These are phyloP conservation scores for Mycalesis mineus DNA, from an alignment of 2,888 invertebrate genomes.

Conservation along the genomic window DNA sequence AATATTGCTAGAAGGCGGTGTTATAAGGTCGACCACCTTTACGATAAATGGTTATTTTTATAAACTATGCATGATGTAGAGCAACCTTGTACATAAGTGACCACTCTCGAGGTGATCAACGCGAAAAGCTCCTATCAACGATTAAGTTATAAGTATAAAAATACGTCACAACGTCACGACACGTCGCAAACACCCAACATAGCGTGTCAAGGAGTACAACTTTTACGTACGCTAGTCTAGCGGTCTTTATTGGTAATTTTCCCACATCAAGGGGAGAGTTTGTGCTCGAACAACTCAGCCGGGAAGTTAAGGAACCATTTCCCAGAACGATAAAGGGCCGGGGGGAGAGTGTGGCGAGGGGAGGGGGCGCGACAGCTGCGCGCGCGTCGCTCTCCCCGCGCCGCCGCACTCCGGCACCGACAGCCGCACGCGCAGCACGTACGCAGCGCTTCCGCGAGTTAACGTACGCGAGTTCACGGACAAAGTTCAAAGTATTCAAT, in stretches of 20 bases:
- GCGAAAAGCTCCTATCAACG: slow-evolving; percentile 45
- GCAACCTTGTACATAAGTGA: slow-evolving; percentile 28
- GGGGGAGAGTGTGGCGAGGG: slow-evolving; percentile 41
- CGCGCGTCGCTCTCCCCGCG: slow-evolving; percentile 63
- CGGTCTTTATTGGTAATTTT: slow-evolving; percentile 29
- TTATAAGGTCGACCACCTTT: slow-evolving; percentile 27
- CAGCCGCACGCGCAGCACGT: slow-evolving; percentile 44
- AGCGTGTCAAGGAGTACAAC: slow-evolving; percentile 68
- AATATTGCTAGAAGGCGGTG: not conserved
- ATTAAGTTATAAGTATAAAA: not conserved
- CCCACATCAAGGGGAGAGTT: slow-evolving; percentile 46
- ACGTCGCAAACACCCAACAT: slow-evolving; percentile 35
- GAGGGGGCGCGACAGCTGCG: slow-evolving; percentile 69
- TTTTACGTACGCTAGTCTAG: slow-evolving; percentile 44
- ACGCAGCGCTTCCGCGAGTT: slow-evolving; percentile 22
- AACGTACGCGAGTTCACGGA: slow-evolving; percentile 36
- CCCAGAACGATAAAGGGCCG: slow-evolving; percentile 76
- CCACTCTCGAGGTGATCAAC: slow-evolving; percentile 29
- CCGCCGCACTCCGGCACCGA: slow-evolving; percentile 56
- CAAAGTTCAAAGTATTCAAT: slow-evolving; percentile 32
- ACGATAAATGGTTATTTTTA: slow-evolving; percentile 24
- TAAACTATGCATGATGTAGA: slow-evolving; percentile 31
- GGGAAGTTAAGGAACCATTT: slow-evolving; percentile 78
- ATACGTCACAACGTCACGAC: slow-evolving; percentile 45
- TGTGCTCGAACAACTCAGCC: slow-evolving; percentile 55